Evolutionary conservation across 2,113 vertebrate genomes (phyloP), one percentile per base, ranked within the genome.

Genomic region (Eulemur rufifrons): DNA sequence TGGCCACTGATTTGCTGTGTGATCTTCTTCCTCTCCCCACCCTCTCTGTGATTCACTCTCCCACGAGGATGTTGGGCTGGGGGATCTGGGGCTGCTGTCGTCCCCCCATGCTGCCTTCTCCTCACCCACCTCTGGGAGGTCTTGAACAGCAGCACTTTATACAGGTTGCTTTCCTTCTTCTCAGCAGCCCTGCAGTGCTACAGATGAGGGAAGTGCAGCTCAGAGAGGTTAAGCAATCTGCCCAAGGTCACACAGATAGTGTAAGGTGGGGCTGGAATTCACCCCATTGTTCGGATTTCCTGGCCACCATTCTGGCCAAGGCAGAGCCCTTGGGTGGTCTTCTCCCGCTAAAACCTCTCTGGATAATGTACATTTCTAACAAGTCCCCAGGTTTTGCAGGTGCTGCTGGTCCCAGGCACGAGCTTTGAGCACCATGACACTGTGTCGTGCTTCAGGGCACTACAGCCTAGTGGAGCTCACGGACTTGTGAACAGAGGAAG

Each of bases 381-480:
- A 17, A n/a, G 78, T n/a, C 25, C 20, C 59, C 39, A 2, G 80
- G n/a, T 14, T 64, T 6, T 3, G 47, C 61, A 10, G 32, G 3
- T 56, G n/a, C 64, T 34, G 71, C 21, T 11, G 42, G 34, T 71
- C 13, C 5, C 7, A 52, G 63, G 27, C 7, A 6, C 32, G 0
- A 12, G 14, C 78, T 47, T 25, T 39, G 52, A 61, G 37, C 7
- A 23, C 17, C 14, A 8, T 23, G 68, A n/a, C 23, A 11, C 10
- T 9, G 17, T 3, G 17, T 34, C 66, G 15, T 18, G 42, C 29
- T 17, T 76, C n/a, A 18, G 39, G 29, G 42, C 7, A 5, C 4
- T 27, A 0, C 14, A 9, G 25, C 13, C 32, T 2, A 23, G 54
- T 2, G 68, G 54, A 8, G 29, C 5, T 1, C 25, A 11, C 0